Percentiles rank a stretch among this genome's conserved stretches.
Evolutionary conservation across 2,113 vertebrate genomes (phyloP).

Genomic region (Bubo blakistoni): DNA sequence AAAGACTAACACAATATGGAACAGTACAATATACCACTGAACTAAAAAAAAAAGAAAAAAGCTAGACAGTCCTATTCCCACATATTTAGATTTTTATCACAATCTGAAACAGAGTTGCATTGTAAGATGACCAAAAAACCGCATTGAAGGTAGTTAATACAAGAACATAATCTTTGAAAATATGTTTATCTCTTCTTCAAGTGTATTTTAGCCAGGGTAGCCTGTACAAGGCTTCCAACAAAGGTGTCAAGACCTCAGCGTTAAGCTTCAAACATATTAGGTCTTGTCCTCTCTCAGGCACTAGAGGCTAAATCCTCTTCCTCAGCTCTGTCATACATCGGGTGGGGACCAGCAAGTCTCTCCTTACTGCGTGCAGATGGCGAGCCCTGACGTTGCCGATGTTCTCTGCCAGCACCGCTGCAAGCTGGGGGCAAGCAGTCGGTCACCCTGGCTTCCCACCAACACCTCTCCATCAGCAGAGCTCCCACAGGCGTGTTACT

Average conservation of each 20-base stretch:
- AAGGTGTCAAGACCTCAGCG: neutral
- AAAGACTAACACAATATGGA: neutral
- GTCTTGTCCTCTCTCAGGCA: neutral
- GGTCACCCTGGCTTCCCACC: neutral
- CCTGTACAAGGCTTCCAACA: neutral
- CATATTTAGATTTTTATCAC: neutral
- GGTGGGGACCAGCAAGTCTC: neutral
- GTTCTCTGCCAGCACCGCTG: rapidly evolving
- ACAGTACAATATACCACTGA: neutral
- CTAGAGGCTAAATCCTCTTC: neutral
- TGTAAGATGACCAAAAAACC: neutral
- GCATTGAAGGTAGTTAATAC: neutral
- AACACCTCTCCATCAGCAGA: neutral
- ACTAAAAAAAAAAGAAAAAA: neutral
- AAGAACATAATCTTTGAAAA: neutral
- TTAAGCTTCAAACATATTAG: neutral
- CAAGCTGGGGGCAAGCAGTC: neutral
- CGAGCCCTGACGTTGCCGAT: neutral
- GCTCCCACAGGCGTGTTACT: rapidly evolving
- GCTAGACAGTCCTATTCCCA: neutral
- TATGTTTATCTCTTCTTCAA: neutral
- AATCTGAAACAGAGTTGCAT: neutral
- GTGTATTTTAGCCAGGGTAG: neutral
- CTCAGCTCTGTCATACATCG: rapidly evolving
- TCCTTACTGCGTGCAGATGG: neutral